Conservation (phyloP, 2,797 vertebrate genomes). For the Sebastes itinus region DNA sequence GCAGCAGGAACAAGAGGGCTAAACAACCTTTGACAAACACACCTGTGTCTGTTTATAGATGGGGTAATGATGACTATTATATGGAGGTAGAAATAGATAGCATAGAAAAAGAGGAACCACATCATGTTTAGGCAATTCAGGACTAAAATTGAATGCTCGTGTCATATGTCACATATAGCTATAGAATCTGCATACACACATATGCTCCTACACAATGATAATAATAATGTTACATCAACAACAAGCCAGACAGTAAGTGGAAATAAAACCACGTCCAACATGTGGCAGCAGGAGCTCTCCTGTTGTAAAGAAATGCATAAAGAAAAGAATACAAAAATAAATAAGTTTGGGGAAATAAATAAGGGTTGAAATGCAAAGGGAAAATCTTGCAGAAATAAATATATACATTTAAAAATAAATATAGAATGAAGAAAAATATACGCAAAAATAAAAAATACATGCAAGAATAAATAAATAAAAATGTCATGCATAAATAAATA, state of each 20-base stretch:
- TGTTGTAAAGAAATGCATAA: too few relatives aligned
- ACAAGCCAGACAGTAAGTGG: neutral
- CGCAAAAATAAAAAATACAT: too few relatives aligned
- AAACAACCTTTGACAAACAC: slow-evolving; percentile 41
- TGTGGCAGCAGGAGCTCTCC: neutral
- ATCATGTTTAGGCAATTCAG: neutral
- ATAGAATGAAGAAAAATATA: too few relatives aligned
- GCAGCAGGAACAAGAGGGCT: neutral
- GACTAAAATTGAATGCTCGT: too few relatives aligned
- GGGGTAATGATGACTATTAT: neutral
- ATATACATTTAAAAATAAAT: too few relatives aligned
- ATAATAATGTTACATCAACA: neutral
- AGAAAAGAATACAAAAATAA: too few relatives aligned
- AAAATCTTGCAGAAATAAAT: too few relatives aligned
- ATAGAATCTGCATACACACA: neutral
- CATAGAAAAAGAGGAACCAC: neutral
- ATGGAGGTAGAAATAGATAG: neutral
- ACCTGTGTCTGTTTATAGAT: neutral
- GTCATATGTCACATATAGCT: too few relatives aligned
- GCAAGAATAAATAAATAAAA: too few relatives aligned
- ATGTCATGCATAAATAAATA: too few relatives aligned
- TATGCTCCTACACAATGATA: neutral
- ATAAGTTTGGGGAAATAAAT: too few relatives aligned
- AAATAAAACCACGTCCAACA: neutral
- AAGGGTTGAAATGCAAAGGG: too few relatives aligned